Percentiles rank a stretch among this genome's conserved stretches.
These are phyloP conservation scores for Cercopithecus petaurista DNA, from an alignment of 2,797 vertebrate genomes.

Conservation along the genomic window DNA sequence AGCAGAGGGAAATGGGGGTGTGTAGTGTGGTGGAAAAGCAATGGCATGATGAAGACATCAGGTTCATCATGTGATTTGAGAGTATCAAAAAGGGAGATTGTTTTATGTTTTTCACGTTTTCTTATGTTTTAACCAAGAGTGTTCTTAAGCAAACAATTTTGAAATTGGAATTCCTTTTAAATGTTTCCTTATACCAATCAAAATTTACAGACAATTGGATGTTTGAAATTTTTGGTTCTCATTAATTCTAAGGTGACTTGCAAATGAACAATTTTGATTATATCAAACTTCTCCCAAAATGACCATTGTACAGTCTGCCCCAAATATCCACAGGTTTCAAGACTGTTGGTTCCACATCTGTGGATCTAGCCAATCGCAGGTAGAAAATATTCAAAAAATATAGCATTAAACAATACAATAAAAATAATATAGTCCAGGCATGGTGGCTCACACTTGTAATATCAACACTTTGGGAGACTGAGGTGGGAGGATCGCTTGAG, in stretches of 20 bases:
- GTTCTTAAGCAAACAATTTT: neutral
- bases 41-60: neutral
- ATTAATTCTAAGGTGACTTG: neutral
- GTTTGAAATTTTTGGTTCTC: neutral
- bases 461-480: neutral
- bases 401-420: neutral
- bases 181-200: neutral
- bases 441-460: neutral
- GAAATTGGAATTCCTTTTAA: neutral
- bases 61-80: neutral
- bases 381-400: neutral
- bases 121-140: neutral
- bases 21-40: neutral
- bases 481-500: neutral
- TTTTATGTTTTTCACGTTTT: neutral
- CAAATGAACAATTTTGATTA: neutral
- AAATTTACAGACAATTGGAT: neutral
- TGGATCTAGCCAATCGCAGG: neutral
- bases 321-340: neutral
- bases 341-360: neutral
- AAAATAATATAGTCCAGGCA: neutral
- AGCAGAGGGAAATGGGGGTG: neutral
- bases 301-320: neutral
- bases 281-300: neutral
- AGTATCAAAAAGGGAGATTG: neutral